Evolutionary conservation across 2,113 vertebrate species (phyloP).

Genomic region (Nothoprocta perdicaria): DNA sequence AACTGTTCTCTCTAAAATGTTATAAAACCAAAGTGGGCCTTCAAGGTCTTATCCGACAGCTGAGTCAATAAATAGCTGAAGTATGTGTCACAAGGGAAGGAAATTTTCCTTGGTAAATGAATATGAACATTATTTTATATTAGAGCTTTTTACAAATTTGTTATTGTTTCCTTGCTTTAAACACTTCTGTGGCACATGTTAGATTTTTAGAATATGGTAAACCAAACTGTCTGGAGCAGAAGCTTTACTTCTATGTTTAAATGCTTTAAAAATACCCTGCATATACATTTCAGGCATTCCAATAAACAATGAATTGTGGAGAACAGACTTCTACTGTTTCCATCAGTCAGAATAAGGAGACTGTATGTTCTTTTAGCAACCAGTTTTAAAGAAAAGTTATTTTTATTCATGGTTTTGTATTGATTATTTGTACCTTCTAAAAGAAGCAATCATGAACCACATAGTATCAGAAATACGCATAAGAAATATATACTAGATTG

Average conservation of each 20-base stretch:
- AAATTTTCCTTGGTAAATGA: not conserved
- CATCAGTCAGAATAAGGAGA: constrained; percentile 56
- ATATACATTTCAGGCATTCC: constrained; percentile 69
- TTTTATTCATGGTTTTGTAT: constrained; percentile 76
- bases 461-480: constrained; percentile 67
- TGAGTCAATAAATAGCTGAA: not conserved
- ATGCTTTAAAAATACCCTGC: constrained; percentile 66
- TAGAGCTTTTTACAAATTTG: not conserved
- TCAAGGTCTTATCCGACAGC: not conserved
- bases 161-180: constrained; percentile 20
- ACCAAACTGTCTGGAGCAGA: constrained; percentile 46
- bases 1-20: not conserved
- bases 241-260: constrained; percentile 61
- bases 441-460: constrained; percentile 74
- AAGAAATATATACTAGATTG: constrained; percentile 26
- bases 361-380: constrained; percentile 71
- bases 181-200: not conserved
- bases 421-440: constrained; percentile 76
- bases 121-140: not conserved
- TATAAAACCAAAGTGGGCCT: not conserved
- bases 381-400: constrained; percentile 76
- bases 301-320: constrained; percentile 68
- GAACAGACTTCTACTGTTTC: constrained; percentile 60
- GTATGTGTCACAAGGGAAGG: not conserved
- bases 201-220: constrained; percentile 35